Conservation (phyloP, 2,888 invertebrate genomes). For the Hedya salicella region DNA sequence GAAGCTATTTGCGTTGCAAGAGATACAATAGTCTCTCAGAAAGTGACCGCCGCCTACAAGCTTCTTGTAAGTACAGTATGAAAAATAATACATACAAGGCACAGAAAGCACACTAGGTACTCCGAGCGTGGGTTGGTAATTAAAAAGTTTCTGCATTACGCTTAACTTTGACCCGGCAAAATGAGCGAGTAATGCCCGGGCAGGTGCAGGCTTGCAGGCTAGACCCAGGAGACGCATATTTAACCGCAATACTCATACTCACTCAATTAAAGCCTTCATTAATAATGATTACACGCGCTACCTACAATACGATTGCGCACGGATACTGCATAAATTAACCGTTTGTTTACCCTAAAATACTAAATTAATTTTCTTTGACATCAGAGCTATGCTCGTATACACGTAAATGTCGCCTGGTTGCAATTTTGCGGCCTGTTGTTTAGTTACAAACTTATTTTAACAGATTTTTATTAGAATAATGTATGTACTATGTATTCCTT, state of each 20-base stretch:
- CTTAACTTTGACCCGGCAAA: slow-evolving; percentile 22
- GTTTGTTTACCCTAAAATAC: not conserved
- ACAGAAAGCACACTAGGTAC: not conserved
- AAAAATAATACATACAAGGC: not conserved
- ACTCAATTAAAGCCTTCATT: slow-evolving; percentile 61
- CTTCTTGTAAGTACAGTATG: no score
- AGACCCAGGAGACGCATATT: slow-evolving; percentile 40
- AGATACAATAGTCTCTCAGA: no score
- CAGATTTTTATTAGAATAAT: no score
- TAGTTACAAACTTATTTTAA: no score
- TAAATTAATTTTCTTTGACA: not conserved
- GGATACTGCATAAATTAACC: slow-evolving; percentile 29
- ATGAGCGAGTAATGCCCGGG: slow-evolving; percentile 17
- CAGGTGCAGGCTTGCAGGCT: slow-evolving; percentile 36
- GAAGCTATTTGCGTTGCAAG: no score
- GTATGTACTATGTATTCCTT: no score
- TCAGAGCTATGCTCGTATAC: no score
- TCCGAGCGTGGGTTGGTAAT: slow-evolving; percentile 4
- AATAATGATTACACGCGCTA: slow-evolving; percentile 55
- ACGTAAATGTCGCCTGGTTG: no score
- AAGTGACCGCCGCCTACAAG: no score
- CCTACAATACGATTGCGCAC: slow-evolving; percentile 29
- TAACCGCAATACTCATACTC: slow-evolving; percentile 47
- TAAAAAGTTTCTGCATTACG: slow-evolving; percentile 21
- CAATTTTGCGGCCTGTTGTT: no score